phyloP scores from a whole-genome alignment of 1,140 invertebrate species.

The Lasioglossum albipes region DNA sequence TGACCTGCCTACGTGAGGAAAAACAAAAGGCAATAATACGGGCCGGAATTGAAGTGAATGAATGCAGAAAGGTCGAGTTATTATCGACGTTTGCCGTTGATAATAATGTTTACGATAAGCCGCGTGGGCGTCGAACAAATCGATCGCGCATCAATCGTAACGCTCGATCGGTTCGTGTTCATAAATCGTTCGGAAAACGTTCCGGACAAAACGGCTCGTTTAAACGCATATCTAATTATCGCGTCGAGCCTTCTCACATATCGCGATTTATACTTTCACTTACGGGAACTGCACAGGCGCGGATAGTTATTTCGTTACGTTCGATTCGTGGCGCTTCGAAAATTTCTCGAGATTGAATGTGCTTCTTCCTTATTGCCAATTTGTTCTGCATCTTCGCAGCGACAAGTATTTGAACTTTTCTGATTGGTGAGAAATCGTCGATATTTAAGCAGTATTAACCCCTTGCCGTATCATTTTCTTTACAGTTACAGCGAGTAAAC shows the following conservation, averaged over 20 bases:
- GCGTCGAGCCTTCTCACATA: background rate
- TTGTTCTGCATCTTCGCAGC: background rate
- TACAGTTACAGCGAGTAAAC: too few species aligned
- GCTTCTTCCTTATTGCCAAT: background rate
- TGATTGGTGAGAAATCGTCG: too few species aligned
- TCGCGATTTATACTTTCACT: slow-evolving; percentile 36
- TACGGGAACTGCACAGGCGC: background rate
- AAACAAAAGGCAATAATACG: slow-evolving; percentile 37
- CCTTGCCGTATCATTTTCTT: too few species aligned
- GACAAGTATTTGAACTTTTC: too few species aligned
- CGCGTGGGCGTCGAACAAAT: background rate
- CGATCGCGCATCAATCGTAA: slow-evolving; percentile 11
- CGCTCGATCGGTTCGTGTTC: background rate
- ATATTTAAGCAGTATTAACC: too few species aligned
- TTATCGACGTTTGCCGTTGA: background rate
- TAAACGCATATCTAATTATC: slow-evolving; percentile 33
- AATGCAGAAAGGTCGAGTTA: background rate
- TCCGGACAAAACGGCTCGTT: slow-evolving; percentile 3
- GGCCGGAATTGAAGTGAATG: background rate
- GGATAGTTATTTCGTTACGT: background rate
- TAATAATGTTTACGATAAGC: slow-evolving; percentile 5
- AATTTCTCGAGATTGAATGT: background rate
- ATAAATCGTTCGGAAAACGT: background rate
- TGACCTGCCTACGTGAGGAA: slow-evolving; percentile 6
- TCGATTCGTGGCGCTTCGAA: background rate